Evolutionary conservation across 2,113 vertebrate genomes (phyloP), one percentile per base, ranked within the genome.

Genomic region (Limanda limanda): DNA sequence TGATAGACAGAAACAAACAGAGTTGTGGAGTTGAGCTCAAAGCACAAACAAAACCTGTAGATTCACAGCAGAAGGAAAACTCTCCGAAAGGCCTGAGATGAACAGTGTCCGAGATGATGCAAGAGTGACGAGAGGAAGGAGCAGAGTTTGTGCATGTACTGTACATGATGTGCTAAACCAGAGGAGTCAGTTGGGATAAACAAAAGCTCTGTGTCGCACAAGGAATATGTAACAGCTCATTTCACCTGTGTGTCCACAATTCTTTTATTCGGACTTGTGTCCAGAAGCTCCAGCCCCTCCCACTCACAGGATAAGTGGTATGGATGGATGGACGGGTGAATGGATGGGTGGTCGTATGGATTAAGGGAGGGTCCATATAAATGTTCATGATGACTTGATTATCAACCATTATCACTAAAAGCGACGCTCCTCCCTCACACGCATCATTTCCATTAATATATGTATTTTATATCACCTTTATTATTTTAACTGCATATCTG

Each of bases 41-140:
- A 24, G 42, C 58, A 61, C 56, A 74, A 81, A 61, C 74, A 67
- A 68, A 79, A 66, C 35, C 55, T 62, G 63, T 47, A 18, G 62
- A 74, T 68, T 42, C 70, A 77, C 48, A 61, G 68, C 47, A 52
- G 27, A 12, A 42, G 27, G 35, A 47, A 68, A 54, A n/a, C 54
- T 62, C 54, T 55, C 54, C 5, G 23, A 42, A 45, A 15, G 17
- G 62, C 31, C 31, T 7, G 45, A 35, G 60, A 70, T 40, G 61
- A 71, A 71, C 35, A 59, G 72, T 35, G 65, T 62, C 54, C 37
- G 24, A 73, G 66, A 77, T 0, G 84, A 56, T 68, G 47, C 4
- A 71, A 85, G 65, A 37, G 61, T 55, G 78, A 81, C 67, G 77
- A 76, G 68, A 79, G 60, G 37, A 17, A 2, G 13, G 42, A 47